These are phyloP conservation scores for Loxodonta africana DNA, from an alignment of 2,113 vertebrate genomes.

Conservation along the genomic window DNA sequence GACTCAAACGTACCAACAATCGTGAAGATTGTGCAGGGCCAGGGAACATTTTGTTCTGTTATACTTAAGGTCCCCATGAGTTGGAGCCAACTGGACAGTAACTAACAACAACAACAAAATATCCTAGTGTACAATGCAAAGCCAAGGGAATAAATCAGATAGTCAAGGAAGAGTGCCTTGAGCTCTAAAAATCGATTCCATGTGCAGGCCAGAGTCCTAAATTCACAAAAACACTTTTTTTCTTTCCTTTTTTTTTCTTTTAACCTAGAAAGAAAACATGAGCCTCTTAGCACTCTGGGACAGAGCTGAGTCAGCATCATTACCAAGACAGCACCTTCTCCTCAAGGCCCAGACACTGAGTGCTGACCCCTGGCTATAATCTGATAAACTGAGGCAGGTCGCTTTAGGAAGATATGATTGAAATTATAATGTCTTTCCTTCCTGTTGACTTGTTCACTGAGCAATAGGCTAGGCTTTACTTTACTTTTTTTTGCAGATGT, in stretches of 20 bases:
- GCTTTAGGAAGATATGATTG: neutral
- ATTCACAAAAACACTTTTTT: neutral
- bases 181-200: neutral
- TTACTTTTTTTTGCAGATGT: neutral
- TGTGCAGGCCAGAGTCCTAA: neutral
- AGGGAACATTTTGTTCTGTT: neutral
- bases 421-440: neutral
- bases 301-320: neutral
- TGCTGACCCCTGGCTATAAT: neutral
- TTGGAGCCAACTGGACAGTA: too few relatives aligned
- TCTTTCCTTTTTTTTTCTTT: neutral
- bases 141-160: neutral
- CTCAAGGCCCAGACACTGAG: neutral
- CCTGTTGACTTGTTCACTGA: neutral
- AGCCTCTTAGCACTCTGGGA: neutral
- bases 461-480: neutral
- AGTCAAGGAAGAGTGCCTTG: neutral
- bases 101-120: too few relatives aligned
- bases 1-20: neutral
- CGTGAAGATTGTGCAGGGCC: neutral
- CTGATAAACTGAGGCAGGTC: neutral
- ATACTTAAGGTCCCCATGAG: too few relatives aligned
- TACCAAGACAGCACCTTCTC: neutral
- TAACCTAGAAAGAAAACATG: neutral
- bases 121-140: neutral